phyloP scores from a whole-genome alignment of 2,797 vertebrate species.

The Cottoperca gobio region DNA sequence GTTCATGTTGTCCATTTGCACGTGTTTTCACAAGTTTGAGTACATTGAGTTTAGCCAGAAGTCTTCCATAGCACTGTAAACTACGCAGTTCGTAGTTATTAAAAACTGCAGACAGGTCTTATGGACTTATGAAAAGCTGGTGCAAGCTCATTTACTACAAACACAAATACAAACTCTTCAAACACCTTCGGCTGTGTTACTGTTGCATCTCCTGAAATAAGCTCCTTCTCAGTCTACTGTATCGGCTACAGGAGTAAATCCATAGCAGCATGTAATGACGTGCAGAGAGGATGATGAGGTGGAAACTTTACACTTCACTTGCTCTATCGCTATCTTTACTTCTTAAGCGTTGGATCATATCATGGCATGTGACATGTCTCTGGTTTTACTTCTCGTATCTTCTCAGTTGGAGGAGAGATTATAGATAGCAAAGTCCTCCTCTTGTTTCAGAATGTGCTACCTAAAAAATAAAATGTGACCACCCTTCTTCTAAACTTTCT shows the following conservation, averaged over 20 bases:
- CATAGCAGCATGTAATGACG: conserved; percentile 11
- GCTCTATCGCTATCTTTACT: conserved; percentile 23
- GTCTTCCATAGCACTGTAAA: not conserved
- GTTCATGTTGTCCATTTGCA: no score
- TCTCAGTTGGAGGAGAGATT: conserved; percentile 34
- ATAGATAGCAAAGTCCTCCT: conserved; percentile 36
- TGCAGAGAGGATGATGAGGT: conserved; percentile 15
- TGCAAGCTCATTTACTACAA: not conserved
- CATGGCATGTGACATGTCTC: conserved; percentile 42
- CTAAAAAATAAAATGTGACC: conserved; percentile 42
- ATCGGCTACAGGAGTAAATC: not conserved
- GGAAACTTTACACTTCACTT: conserved; percentile 27
- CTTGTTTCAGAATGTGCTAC: conserved; percentile 50
- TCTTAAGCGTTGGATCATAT: conserved; percentile 34
- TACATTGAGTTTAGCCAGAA: not conserved
- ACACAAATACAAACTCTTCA: conserved; percentile 1
- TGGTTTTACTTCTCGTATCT: conserved; percentile 40
- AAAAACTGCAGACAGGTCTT: no score
- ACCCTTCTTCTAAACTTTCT: not conserved
- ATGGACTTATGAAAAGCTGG: not conserved
- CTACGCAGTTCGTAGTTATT: no score
- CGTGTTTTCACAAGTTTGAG: not conserved
- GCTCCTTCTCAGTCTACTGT: not conserved
- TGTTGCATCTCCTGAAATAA: not conserved
- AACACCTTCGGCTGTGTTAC: not conserved